Evolutionary conservation across 2,797 vertebrate genomes (phyloP), one percentile per base, ranked within the genome.

Genomic region (Lates japonicus): DNA sequence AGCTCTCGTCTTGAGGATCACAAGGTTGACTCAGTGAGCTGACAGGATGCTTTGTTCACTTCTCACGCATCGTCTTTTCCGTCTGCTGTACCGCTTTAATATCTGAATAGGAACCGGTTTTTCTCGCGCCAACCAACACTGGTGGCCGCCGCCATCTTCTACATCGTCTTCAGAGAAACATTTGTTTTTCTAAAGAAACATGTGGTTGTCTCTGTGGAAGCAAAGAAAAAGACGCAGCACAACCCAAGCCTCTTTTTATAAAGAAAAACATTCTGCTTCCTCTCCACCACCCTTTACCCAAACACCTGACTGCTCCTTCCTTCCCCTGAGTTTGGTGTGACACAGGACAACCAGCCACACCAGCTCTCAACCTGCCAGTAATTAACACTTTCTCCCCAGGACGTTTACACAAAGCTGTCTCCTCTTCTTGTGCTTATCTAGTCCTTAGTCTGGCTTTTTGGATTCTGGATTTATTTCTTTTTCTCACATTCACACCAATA

Each of bases 341-440:
- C 37, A 20, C 39, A 37, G 61, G 70, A 49, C 39, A 9, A 49
- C 5, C 68, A 16, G 61, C 46, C 72, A 3, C 82, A 57, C 80
- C 73, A 61, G 57, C 79, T 83, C 80, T 70, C 51, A 11, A 48
- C 70, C 91, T 81, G 83, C 67, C 80, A 66, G 49, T 70, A 20
- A 42, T 17, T 54, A 29, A 54, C 64, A 41, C 69, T 62, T 29
- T 3, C 35, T 58, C 68, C 49, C 57, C 63, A 37, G 14, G 0
- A 69, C 16, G 42, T 87, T 78, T 82, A 79, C 82, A 70, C 80
- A 8, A 17, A 70, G 59, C 72, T 70, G 7, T 60, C 25, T 64
- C 48, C 44, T 55, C 60, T 10, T 44, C 75, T 29, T 41, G 77
- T 51, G 51, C 63, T 58, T 11, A 46, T 54, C 54, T 52, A 17